Conservation (phyloP, 2,797 vertebrate species). For the Pteropus rufus region DNA sequence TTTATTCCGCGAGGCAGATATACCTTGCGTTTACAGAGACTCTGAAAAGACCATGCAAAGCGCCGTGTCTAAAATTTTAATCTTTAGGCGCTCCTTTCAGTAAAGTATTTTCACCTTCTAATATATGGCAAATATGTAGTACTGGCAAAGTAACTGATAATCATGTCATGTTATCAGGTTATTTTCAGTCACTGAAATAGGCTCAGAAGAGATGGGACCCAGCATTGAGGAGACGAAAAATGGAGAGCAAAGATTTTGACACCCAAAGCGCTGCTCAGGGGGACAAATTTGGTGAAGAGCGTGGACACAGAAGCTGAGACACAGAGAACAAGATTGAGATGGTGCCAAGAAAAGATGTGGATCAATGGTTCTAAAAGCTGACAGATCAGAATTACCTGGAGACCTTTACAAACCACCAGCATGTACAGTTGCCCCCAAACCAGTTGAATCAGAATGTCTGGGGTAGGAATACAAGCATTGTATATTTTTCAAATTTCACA, state of each 20-base stretch:
- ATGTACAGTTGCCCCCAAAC: not conserved
- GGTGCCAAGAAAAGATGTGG: not conserved
- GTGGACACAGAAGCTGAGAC: not conserved
- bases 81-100: not conserved
- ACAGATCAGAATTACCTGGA: not conserved
- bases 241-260: not conserved
- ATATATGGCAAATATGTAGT: not conserved
- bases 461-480: too few relatives aligned
- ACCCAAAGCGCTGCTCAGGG: not conserved
- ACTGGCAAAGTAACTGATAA: not conserved
- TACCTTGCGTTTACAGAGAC: not conserved
- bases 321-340: accelerated
- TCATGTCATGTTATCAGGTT: not conserved
- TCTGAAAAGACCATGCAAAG: not conserved
- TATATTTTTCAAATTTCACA: not conserved
- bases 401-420: not conserved
- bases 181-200: not conserved
- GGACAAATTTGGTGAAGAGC: not conserved
- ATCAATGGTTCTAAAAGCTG: not conserved
- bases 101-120: not conserved
- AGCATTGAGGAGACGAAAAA: not conserved
- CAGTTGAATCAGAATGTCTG: not conserved
- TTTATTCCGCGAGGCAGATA: not conserved
- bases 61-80: not conserved
- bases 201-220: not conserved